Evolutionary conservation across 1,140 invertebrate genomes (phyloP).

Genomic region (Pachyrhynchus sulphureomaculatus): DNA sequence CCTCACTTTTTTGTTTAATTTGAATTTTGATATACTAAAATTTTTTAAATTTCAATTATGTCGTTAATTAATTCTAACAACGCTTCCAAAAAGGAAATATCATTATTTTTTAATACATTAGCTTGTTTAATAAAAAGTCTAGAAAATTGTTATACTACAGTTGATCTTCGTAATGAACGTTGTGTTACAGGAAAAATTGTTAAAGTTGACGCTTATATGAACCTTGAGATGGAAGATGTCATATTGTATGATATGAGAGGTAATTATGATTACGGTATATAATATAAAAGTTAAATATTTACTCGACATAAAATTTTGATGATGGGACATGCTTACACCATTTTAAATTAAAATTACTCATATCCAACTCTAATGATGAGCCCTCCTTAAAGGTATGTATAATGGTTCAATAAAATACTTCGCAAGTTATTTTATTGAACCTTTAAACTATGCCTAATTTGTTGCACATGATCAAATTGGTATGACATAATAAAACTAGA

Average conservation of each 20-base stretch:
- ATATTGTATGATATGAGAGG: conserved; percentile 41
- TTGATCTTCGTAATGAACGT: conserved; percentile 46
- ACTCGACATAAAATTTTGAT: not conserved
- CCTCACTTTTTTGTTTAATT: too few species aligned
- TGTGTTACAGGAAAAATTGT: conserved; percentile 43
- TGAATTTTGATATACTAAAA: too few species aligned
- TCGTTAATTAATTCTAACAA: conserved; percentile 36
- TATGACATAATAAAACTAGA: too few species aligned
- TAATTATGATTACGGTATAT: conserved; percentile 6
- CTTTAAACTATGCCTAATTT: too few species aligned
- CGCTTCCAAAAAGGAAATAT: conserved; percentile 34
- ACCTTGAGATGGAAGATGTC: conserved; percentile 46
- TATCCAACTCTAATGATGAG: too few species aligned
- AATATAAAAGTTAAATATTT: not conserved
- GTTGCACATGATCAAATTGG: too few species aligned
- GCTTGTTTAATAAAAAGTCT: conserved; percentile 40
- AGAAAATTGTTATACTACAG: conserved; percentile 40
- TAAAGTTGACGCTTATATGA: conserved; percentile 46
- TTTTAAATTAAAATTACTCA: too few species aligned
- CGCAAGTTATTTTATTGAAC: too few species aligned
- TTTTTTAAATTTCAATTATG: too few species aligned
- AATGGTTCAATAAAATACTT: too few species aligned
- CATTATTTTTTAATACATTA: conserved; percentile 38
- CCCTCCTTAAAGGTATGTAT: too few species aligned
- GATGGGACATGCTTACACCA: too few species aligned